phyloP scores from a whole-genome alignment of 2,888 invertebrate species.

The Microplitis manilae region DNA sequence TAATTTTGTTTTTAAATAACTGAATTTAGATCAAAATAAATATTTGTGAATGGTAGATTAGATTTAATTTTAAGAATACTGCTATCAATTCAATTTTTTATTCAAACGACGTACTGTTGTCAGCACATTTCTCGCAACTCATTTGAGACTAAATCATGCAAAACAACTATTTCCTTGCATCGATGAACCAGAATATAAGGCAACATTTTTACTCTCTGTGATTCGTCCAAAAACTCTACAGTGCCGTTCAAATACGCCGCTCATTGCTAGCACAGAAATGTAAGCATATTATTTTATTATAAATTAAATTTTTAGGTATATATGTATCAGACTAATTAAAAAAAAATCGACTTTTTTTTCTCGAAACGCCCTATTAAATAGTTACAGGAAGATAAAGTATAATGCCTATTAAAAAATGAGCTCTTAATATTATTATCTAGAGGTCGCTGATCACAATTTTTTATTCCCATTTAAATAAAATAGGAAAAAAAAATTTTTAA shows the following conservation, averaged over 20 bases:
- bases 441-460: too few species aligned
- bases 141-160: constrained; percentile 82
- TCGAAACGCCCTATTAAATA: too few species aligned
- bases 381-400: too few species aligned
- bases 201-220: constrained; percentile 78
- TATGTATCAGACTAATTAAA: too few species aligned
- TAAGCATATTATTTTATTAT: constrained; percentile 69
- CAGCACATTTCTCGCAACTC: constrained; percentile 79
- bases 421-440: too few species aligned
- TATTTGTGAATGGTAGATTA: constrained; percentile 25
- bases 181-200: constrained; percentile 85
- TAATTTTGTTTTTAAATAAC: neutral
- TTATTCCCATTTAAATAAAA: too few species aligned
- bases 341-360: too few species aligned
- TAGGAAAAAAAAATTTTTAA: too few species aligned
- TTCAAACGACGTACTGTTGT: constrained; percentile 44
- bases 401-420: too few species aligned
- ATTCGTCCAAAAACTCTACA: constrained; percentile 76
- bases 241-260: constrained; percentile 77
- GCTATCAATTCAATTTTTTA: constrained; percentile 32
- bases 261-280: constrained; percentile 76
- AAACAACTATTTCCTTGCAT: constrained; percentile 86
- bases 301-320: too few species aligned
- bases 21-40: neutral
- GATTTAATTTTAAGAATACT: constrained; percentile 19